Conservation (phyloP, 53 echinoderm and acorn worm genomes). For the Temnopleurus reevesii region DNA sequence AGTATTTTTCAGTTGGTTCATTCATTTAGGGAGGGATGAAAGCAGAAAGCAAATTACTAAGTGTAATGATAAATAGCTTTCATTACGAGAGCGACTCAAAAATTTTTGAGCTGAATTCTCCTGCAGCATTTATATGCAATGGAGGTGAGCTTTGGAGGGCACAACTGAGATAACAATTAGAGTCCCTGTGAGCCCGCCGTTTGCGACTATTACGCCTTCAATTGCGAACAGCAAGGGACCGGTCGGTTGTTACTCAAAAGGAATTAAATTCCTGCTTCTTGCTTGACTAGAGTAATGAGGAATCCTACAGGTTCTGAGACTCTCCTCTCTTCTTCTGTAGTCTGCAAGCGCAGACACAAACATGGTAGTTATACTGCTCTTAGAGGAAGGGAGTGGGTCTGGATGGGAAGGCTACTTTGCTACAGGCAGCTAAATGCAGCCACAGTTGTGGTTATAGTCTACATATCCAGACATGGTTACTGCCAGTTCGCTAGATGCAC, state of each 20-base stretch:
- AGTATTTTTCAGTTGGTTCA: too few species aligned
- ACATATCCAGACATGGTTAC: too few species aligned
- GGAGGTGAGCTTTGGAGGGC: constrained; percentile 5
- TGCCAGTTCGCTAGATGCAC: too few species aligned
- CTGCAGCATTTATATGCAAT: neutral
- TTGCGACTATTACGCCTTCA: constrained; percentile 41
- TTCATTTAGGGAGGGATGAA: too few species aligned
- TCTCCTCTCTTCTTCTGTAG: too few species aligned
- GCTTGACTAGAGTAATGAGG: neutral
- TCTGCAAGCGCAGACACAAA: too few species aligned
- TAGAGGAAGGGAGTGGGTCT: too few species aligned
- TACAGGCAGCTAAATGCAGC: too few species aligned
- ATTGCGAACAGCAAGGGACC: constrained; percentile 34
- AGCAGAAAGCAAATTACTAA: too few species aligned
- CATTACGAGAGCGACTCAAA: neutral
- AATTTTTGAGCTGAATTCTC: neutral
- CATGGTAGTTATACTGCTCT: too few species aligned
- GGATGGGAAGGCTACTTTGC: too few species aligned
- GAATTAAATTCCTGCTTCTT: constrained; percentile 22
- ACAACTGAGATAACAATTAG: constrained; percentile 55
- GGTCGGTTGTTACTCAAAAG: neutral
- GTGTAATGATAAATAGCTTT: neutral
- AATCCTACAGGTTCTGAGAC: constrained; percentile 5
- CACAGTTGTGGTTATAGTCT: too few species aligned
- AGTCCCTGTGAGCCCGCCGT: constrained; percentile 39